These are phyloP conservation scores for Leptodactylus fuscus DNA, from an alignment of 2,113 vertebrate genomes.

Conservation along the genomic window DNA sequence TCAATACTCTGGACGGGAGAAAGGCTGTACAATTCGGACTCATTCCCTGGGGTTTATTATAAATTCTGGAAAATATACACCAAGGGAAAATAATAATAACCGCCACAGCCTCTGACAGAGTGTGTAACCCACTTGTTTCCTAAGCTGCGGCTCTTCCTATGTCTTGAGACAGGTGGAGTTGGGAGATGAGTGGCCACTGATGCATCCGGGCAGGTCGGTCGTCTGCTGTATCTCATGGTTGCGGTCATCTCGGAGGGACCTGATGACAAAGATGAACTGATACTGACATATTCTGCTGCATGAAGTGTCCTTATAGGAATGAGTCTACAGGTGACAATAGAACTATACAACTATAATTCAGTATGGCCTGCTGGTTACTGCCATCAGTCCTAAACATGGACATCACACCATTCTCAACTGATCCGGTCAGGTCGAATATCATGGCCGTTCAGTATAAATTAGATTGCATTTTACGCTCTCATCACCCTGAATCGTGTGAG, in stretches of 20 bases:
- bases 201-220: slow-evolving; percentile 92
- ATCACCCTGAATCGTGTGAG: too few relatives aligned
- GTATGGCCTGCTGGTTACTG: too few relatives aligned
- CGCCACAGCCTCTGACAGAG: neutral
- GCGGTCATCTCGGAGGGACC: slow-evolving; percentile 82
- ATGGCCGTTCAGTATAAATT: too few relatives aligned
- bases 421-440: too few relatives aligned
- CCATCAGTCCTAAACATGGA: too few relatives aligned
- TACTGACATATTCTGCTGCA: neutral
- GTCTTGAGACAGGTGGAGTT: slow-evolving; percentile 88
- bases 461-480: too few relatives aligned
- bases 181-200: slow-evolving; percentile 85
- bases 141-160: slow-evolving; percentile 96
- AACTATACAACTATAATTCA: too few relatives aligned
- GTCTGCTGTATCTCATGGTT: slow-evolving; percentile 82
- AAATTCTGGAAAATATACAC: neutral
- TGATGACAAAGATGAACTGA: slow-evolving; percentile 69
- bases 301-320: too few relatives aligned
- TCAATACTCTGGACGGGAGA: neutral
- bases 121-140: slow-evolving; percentile 89
- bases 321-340: too few relatives aligned
- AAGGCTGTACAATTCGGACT: neutral
- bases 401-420: too few relatives aligned
- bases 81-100: neutral
- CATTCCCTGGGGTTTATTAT: neutral